Conservation (phyloP, 2,888 invertebrate genomes). For the Oscheius sp. region DNA sequence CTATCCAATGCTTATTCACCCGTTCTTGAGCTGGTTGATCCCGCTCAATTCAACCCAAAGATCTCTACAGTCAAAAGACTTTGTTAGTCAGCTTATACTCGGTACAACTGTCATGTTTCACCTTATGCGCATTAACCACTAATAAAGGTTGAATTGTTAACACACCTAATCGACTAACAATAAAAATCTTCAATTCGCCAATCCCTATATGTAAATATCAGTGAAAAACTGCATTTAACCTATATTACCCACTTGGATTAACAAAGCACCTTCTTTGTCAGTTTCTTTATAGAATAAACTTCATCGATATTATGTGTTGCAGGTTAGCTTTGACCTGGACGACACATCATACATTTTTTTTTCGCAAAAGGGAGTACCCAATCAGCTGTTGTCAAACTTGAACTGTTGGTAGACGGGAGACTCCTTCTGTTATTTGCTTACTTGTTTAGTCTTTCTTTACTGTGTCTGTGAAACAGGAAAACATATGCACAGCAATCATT, state of each 20-base stretch:
- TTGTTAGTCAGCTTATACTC: slow-evolving; percentile 26
- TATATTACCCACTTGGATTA: slow-evolving; percentile 10
- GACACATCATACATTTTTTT: no score
- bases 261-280: not conserved
- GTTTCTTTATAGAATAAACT: slow-evolving; percentile 16
- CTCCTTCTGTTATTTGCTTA: no score
- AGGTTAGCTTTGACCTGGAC: no score
- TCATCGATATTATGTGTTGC: not conserved
- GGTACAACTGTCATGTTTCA: slow-evolving; percentile 25
- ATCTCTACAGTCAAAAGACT: slow-evolving; percentile 21
- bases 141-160: slow-evolving; percentile 28
- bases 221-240: slow-evolving; percentile 18
- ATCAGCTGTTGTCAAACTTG: no score
- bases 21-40: slow-evolving; percentile 23
- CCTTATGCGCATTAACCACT: slow-evolving; percentile 17
- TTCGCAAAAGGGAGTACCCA: no score
- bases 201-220: slow-evolving; percentile 16
- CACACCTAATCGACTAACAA: slow-evolving; percentile 22
- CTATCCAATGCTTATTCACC: slow-evolving; percentile 62
- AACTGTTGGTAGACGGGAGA: no score
- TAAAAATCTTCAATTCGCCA: not conserved
- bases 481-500: no score
- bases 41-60: not conserved
- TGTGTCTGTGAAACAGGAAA: no score
- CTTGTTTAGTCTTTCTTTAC: no score